Base-by-base conservation (phyloP, 2,888 invertebrate genomes). In the Gnatocerus cornutus region DNA sequence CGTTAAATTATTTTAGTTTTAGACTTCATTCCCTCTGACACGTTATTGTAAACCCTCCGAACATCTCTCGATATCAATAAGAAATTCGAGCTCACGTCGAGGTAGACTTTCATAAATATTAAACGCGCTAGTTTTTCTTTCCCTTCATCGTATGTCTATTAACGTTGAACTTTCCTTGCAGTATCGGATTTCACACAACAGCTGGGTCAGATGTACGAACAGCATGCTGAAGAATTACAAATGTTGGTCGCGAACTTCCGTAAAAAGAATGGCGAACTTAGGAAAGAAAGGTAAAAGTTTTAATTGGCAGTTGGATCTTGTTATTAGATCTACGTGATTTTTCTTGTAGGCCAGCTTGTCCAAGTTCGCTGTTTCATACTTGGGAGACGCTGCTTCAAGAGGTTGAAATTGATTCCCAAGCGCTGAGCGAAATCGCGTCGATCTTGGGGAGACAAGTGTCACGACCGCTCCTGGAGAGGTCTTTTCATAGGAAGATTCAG, bases 151-250 rank as follows among this genome's bases (percentile, higher is more conserved):
- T n/a, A 41, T 41, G 16, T 43, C 45, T 46, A 59, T 59, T 59
- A 46, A 59, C 30, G 30, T 13, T 39, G 7, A 10, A 5, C 39
- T 69, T 80, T 78, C 86, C 79, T 90, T 92, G 9, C 89, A 96
- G 96, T 96, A 84, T 92, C 95, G 76, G 96, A 96, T 87, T 96
- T 96, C 87, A 93, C 95, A 69, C 93, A 95, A 81, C 94, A 95
- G 85, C 87, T 96, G 86, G 93, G 96, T 73, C 93, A 93, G 81
- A 89, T 95, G 83, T 95, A 96, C 87, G 96, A 96, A 85, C 92
- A 92, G 78, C 96, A 96, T 85, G 94, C 96, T 9, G 91, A 93
- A 74, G 95, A 95, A 83, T 88, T 96, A 74, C 95, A 96, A 83
- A 88, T 92, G 73, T 88, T 96, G 78, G 95, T 96, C 63, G 93